Conservation (phyloP, 1,140 invertebrate species). For the Trachymyrmex cornetzi region DNA sequence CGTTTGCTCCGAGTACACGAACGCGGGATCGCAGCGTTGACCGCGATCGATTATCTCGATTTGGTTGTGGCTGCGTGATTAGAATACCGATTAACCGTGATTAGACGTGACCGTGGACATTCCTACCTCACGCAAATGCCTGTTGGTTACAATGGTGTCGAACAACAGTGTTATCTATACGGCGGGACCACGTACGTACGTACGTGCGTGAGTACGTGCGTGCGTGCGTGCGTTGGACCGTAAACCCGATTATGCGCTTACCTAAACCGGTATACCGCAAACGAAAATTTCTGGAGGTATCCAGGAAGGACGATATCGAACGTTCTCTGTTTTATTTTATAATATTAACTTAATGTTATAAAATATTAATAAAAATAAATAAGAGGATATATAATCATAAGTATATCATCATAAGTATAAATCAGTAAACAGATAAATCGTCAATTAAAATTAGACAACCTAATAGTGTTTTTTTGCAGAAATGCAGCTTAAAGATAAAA, state of each 20-base stretch:
- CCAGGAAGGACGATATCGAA: not conserved
- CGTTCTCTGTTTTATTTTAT: not conserved
- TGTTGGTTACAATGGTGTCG: conserved; percentile 63
- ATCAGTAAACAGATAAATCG: not conserved
- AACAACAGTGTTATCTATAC: conserved; percentile 60
- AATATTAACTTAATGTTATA: not conserved
- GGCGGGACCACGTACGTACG: conserved; percentile 35
- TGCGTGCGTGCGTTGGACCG: conserved; percentile 32
- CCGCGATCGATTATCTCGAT: conserved; percentile 63
- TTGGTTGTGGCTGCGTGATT: conserved; percentile 54
- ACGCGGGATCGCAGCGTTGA: conserved; percentile 34
- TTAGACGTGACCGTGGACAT: conserved; percentile 60
- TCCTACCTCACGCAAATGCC: conserved; percentile 60
- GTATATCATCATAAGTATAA: not conserved
- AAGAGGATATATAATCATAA: not conserved
- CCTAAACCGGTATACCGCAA: conserved; percentile 39
- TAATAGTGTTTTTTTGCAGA: not conserved
- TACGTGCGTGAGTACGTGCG: conserved; percentile 29
- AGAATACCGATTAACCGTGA: conserved; percentile 64
- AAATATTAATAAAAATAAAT: conserved; percentile 4
- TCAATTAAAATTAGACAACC: not conserved
- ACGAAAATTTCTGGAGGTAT: conserved; percentile 20
- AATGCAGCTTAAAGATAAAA: not conserved
- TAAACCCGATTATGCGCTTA: conserved; percentile 50
- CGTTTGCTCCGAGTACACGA: conserved; percentile 21